phyloP scores from a whole-genome alignment of 2,797 vertebrate genomes.

The Pachyuromys duprasi region DNA sequence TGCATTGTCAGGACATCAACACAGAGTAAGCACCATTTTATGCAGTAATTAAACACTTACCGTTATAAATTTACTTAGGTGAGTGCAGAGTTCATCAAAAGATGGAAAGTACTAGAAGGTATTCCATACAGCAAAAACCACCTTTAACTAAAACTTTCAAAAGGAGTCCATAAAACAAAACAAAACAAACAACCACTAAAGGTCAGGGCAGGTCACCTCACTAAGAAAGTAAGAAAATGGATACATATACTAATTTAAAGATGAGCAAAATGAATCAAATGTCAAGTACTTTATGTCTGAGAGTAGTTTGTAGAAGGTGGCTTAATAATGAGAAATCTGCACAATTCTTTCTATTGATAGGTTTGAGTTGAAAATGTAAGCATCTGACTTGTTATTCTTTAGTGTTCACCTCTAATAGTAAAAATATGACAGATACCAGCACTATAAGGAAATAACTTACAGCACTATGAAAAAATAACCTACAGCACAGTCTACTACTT shows the following conservation, averaged over 20 bases:
- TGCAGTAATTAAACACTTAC: not conserved
- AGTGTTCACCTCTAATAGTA: slow-evolving; percentile 33
- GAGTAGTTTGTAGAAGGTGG: not conserved
- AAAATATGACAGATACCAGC: slow-evolving; percentile 24
- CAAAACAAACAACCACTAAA: not conserved
- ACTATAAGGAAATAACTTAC: slow-evolving; percentile 13
- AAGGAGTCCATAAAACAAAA: not conserved
- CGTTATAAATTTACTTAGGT: slow-evolving; percentile 23
- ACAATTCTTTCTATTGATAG: not conserved
- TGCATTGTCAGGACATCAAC: not conserved
- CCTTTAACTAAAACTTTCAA: not conserved
- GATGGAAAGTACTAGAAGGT: not conserved
- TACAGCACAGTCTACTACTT: not conserved
- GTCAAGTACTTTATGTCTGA: not conserved
- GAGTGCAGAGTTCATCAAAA: not conserved
- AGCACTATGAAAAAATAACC: slow-evolving; percentile 22
- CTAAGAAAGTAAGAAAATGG: not conserved
- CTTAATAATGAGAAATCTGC: not conserved
- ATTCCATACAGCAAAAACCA: not conserved
- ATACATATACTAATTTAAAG: not conserved
- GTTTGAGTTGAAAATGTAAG: slow-evolving; percentile 36
- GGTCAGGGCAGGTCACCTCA: not conserved
- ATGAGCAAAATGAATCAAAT: not conserved
- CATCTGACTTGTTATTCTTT: not conserved
- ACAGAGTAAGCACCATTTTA: not conserved